Evolutionary conservation across 2,113 vertebrate species (phyloP), one percentile per base, ranked within the genome.

Genomic region (Cyanocitta stelleri): DNA sequence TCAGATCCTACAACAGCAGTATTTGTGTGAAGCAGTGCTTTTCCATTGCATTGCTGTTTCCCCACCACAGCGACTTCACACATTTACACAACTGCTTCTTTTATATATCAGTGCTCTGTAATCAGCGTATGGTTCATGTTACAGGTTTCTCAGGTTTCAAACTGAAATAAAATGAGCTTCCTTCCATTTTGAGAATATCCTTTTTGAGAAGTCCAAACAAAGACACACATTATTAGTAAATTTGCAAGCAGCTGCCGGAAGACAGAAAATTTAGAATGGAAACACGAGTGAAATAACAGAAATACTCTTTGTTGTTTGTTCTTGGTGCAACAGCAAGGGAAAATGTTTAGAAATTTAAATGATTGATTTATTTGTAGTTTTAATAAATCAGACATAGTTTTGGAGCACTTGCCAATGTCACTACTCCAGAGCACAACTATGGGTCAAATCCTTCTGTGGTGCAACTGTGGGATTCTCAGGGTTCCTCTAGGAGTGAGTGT

Each of bases 111-210:
- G 33, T 90, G 96, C 91, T 92, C 81, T 86, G 33, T 97, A 97
- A 97, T 98, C 97, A 96, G 88, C 8, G 17, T 96, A 89, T 91
- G 95, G 95, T 97, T 98, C 95, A 87, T 88, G 94, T 98, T 98
- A 97, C 97, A 96, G 87, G 97, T 97, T 98, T 94, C 95, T 98
- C 93, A 93, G 95, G 96, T 98, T 98, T 98, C 97, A 97, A 96
- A 97, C 94, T 96, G 76, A 96, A 97, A 96, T 94, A 97, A 96
- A 98, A 96, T 97, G 94, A 98, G 84, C 94, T 97, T 97, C 96
- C 90, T 98, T 97, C 96, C 92, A 98, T 97, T 94, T 97, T 94
- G 93, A 97, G 96, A 95, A 92, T 97, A 96, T 95, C 94, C 54
- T 93, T 96, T 97, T 97, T 96, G 96, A 91, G 91, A 89, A 96